phyloP scores from a whole-genome alignment of 2,113 vertebrate species.

The Pomatostomus ruficeps region DNA sequence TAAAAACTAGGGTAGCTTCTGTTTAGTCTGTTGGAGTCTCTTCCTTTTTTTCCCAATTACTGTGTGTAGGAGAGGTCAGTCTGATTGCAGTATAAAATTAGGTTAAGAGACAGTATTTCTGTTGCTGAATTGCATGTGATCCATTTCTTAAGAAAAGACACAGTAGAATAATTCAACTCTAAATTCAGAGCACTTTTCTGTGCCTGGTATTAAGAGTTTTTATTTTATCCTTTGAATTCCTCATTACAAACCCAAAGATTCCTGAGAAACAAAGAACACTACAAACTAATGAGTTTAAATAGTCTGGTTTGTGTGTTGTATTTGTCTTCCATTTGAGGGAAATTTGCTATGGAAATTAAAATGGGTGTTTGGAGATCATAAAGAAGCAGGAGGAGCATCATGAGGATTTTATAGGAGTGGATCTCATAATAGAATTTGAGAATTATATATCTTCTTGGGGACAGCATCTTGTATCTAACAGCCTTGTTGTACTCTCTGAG shows the following conservation, averaged over 20 bases:
- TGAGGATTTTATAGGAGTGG: not conserved
- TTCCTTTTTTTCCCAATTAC: constrained; percentile 1
- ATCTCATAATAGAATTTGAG: not conserved
- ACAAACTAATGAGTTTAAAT: not conserved
- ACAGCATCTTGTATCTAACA: not conserved
- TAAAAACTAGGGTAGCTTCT: constrained; percentile 55
- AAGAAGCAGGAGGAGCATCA: not conserved
- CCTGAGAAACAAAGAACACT: not conserved
- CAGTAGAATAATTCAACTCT: not conserved
- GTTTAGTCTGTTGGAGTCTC: constrained; percentile 25
- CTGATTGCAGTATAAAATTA: constrained; percentile 19
- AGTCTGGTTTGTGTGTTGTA: not conserved
- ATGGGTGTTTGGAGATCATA: not conserved
- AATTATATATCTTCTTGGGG: not conserved
- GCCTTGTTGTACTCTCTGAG: not conserved
- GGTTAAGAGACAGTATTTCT: constrained; percentile 34
- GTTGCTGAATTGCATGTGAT: not conserved
- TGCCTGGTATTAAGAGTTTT: not conserved
- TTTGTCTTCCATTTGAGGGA: not conserved
- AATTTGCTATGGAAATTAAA: not conserved
- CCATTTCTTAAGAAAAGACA: not conserved
- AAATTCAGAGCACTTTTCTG: not conserved
- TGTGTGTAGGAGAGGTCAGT: constrained; percentile 9
- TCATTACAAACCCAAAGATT: not conserved
- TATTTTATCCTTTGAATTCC: not conserved